phyloP scores from a whole-genome alignment of 2,797 vertebrate genomes.

The Helicolenus hilgendorfi region DNA sequence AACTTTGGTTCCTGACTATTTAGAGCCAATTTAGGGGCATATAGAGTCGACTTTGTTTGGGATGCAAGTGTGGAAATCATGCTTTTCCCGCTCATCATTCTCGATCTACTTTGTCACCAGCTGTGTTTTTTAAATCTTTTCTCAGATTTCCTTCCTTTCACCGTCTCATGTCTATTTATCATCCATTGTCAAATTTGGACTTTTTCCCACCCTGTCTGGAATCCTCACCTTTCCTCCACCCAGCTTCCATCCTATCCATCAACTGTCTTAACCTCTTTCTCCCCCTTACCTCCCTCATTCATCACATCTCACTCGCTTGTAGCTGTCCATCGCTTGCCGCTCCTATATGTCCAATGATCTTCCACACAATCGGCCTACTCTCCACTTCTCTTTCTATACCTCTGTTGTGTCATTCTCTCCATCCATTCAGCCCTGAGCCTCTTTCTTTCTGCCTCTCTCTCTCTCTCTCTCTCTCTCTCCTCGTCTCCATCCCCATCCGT shows the following conservation, averaged over 20 bases:
- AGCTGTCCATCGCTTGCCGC: slow-evolving; percentile 11
- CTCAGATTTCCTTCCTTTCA: not conserved
- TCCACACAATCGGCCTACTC: slow-evolving; percentile 32
- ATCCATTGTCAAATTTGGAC: not conserved
- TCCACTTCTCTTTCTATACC: slow-evolving; percentile 38
- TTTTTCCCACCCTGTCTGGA: slow-evolving; percentile 6
- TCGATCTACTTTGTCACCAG: not conserved
- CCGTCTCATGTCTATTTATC: not conserved
- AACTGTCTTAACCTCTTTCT: slow-evolving; percentile 36
- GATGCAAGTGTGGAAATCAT: not conserved
- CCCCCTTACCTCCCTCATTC: slow-evolving; percentile 25
- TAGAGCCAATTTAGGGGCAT: not conserved
- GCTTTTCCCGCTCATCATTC: not conserved
- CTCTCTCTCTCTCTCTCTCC: slow-evolving; percentile 28
- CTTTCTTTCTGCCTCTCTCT: slow-evolving; percentile 55
- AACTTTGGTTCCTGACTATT: not conserved
- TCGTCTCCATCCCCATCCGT: slow-evolving; percentile 50
- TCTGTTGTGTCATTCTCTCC: slow-evolving; percentile 49
- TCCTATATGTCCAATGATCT: slow-evolving; percentile 42
- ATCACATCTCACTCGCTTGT: slow-evolving; percentile 29
- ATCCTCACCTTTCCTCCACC: slow-evolving; percentile 1
- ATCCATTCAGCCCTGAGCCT: slow-evolving; percentile 54
- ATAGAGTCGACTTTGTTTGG: not conserved
- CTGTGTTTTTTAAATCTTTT: not conserved
- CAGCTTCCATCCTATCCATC: slow-evolving; percentile 17